phyloP scores from a whole-genome alignment of 2,888 invertebrate genomes.

The Limnephilus rhombicus region DNA sequence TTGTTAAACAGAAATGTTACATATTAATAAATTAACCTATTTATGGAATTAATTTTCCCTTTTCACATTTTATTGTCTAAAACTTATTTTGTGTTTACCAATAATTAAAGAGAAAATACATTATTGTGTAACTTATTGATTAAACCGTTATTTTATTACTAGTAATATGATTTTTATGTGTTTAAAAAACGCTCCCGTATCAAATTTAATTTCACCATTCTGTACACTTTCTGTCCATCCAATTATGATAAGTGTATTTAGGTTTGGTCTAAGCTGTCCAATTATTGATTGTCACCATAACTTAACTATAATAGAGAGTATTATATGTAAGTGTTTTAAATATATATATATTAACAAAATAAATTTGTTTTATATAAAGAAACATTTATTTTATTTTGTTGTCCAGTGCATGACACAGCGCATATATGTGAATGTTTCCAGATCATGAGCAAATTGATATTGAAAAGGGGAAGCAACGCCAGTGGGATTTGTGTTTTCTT shows the following conservation, averaged over 20 bases:
- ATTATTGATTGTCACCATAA: conserved; percentile 66
- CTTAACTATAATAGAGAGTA: conserved; percentile 72
- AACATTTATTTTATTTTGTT: conserved; percentile 43
- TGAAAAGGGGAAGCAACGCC: background rate
- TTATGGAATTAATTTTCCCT: conserved; percentile 51
- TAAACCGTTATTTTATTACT: conserved; percentile 20
- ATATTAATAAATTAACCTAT: conserved; percentile 52
- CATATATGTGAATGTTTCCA: background rate
- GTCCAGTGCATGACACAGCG: background rate
- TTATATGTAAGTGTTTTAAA: conserved; percentile 70
- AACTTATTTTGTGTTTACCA: conserved; percentile 27
- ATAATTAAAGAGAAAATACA: conserved; percentile 3
- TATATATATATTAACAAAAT: conserved; percentile 72
- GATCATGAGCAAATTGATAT: background rate
- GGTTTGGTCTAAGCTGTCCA: conserved; percentile 67
- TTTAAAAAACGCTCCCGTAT: conserved; percentile 35
- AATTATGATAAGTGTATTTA: conserved; percentile 64
- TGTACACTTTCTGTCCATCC: conserved; percentile 66
- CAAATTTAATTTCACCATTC: conserved; percentile 34
- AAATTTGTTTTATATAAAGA: conserved; percentile 66
- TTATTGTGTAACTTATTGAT: background rate
- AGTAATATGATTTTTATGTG: conserved; percentile 28
- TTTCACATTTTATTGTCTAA: conserved; percentile 44
- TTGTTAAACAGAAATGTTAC: conserved; percentile 62
- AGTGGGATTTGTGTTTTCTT: background rate